These are phyloP conservation scores for Dasyornis broadbenti DNA, from an alignment of 2,113 vertebrate species.

Conservation along the genomic window DNA sequence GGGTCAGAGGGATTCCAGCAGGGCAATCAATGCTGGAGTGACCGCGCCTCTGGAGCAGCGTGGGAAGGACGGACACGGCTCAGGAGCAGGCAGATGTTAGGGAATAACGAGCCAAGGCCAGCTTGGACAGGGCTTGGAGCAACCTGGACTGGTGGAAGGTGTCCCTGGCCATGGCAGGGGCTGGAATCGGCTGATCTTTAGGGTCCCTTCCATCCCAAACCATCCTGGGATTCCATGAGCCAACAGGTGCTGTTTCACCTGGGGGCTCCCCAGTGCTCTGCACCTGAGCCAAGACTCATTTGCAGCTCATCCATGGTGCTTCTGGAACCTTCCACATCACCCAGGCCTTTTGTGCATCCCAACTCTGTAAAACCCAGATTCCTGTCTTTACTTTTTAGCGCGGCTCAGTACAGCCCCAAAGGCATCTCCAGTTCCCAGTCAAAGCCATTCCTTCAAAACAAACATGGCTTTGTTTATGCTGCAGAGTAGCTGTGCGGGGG, in stretches of 20 bases:
- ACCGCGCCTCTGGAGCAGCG: background rate
- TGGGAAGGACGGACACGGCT: background rate
- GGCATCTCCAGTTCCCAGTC: background rate
- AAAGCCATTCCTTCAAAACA: background rate
- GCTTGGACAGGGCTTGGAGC: background rate
- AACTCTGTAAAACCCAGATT: background rate
- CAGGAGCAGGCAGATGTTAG: accelerated
- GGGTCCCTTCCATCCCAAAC: background rate
- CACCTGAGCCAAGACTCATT: background rate
- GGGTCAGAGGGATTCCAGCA: background rate
- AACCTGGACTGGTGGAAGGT: background rate
- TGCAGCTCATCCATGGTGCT: background rate
- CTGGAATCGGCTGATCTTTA: background rate
- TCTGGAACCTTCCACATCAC: background rate
- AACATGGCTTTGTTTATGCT: background rate
- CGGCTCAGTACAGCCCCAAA: background rate
- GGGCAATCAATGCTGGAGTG: background rate
- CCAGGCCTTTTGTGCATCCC: background rate
- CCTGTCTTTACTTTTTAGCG: background rate
- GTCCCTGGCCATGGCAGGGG: background rate
- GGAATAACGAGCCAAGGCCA: background rate
- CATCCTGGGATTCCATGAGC: accelerated
- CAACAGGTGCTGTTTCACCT: background rate
- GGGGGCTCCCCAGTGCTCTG: background rate
- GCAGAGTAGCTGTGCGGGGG: background rate